Conservation (phyloP, 2,797 vertebrate genomes). For the Muscicapa striata region DNA sequence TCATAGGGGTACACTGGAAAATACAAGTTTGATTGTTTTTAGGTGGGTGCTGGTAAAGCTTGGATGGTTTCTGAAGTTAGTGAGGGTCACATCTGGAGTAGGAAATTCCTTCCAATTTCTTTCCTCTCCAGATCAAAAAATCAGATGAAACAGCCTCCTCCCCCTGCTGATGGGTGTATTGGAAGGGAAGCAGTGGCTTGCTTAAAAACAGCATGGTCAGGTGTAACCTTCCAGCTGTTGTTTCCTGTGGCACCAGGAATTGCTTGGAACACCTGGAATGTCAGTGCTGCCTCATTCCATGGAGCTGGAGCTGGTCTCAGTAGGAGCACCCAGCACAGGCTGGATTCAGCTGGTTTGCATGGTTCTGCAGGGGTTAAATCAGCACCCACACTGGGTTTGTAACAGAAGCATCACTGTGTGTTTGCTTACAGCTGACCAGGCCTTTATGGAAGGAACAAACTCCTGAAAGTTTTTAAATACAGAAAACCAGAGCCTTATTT, state of each 20-base stretch:
- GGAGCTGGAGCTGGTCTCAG: neutral
- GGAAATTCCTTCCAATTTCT: neutral
- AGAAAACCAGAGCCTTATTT: neutral
- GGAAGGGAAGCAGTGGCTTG: neutral
- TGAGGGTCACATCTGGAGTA: neutral
- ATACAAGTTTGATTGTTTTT: neutral
- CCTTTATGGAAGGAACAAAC: neutral
- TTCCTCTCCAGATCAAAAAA: neutral
- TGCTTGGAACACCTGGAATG: fast-evolving
- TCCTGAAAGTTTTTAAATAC: fast-evolving
- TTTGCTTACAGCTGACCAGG: neutral
- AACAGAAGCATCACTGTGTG: fast-evolving
- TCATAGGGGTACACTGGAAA: fast-evolving
- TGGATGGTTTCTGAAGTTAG: neutral
- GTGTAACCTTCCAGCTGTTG: neutral
- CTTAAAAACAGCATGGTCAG: fast-evolving
- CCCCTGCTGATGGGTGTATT: fast-evolving
- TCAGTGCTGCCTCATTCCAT: neutral
- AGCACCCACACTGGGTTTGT: neutral
- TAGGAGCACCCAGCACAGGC: neutral
- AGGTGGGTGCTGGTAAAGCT: neutral
- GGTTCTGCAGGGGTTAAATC: neutral
- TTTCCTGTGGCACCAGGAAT: fast-evolving
- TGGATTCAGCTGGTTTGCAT: fast-evolving
- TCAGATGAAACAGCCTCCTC: fast-evolving